A percentile compares a stretch with the other conserved stretches of the same genome.
Conservation (phyloP, 2,888 invertebrate genomes). For the Microplitis deprimator region DNA sequence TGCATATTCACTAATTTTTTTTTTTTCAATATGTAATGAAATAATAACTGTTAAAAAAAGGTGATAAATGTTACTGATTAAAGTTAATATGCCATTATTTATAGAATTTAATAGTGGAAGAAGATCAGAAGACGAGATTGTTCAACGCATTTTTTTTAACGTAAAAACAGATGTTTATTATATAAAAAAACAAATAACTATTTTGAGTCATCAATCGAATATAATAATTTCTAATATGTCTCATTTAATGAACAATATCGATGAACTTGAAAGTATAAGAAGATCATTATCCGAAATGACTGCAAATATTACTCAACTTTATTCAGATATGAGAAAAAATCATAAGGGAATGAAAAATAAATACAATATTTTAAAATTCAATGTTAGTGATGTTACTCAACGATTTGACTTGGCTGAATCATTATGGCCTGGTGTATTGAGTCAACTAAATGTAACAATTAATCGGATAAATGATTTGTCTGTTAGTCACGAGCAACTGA, state of each 20-base stretch:
- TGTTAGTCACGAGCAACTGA: background rate
- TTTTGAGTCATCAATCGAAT: background rate
- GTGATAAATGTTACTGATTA: too few species aligned
- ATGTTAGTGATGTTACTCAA: conserved; percentile 24
- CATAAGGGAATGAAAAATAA: conserved; percentile 10
- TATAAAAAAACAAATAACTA: background rate
- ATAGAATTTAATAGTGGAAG: background rate
- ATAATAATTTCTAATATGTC: background rate
- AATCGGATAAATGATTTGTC: conserved; percentile 12
- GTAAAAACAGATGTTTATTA: background rate
- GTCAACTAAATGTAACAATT: background rate
- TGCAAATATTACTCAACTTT: conserved; percentile 12
- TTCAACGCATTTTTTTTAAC: background rate
- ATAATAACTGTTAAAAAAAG: too few species aligned
- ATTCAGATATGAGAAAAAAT: conserved; percentile 5
- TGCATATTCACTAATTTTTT: too few species aligned
- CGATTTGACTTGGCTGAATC: background rate
- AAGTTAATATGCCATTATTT: background rate
- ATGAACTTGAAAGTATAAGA: conserved; percentile 6
- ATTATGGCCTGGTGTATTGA: conserved; percentile 2
- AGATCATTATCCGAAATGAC: conserved; percentile 1
- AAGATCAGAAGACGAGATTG: background rate
- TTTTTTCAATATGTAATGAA: too few species aligned
- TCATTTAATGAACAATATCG: background rate
- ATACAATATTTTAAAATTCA: conserved; percentile 13